These are phyloP conservation scores for Eulacestoma nigropectus DNA, from an alignment of 2,113 vertebrate genomes.

Conservation along the genomic window DNA sequence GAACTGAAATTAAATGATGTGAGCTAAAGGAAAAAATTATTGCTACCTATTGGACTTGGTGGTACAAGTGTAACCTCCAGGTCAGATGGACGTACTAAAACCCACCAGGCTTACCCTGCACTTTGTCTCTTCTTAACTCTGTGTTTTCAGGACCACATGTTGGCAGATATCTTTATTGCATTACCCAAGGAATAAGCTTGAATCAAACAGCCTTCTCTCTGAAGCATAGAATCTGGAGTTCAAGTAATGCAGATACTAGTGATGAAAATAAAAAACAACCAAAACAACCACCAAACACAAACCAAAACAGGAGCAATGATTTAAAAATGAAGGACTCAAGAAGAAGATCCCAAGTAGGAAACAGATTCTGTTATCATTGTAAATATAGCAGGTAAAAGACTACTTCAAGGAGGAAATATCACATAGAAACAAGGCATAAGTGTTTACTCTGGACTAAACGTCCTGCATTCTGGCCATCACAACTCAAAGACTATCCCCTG, in stretches of 20 bases:
- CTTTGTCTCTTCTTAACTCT: background rate
- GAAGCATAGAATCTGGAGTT: background rate
- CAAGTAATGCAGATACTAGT: background rate
- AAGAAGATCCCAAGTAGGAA: background rate
- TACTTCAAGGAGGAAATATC: background rate
- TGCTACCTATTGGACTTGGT: background rate
- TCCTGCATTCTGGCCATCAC: background rate
- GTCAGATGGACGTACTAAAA: background rate
- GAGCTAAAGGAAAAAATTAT: background rate
- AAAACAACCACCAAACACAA: background rate
- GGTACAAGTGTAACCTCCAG: background rate
- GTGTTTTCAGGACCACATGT: background rate
- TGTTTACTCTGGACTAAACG: background rate
- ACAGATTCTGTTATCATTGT: background rate
- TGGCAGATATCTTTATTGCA: background rate
- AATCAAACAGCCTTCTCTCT: background rate
- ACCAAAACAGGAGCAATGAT: background rate
- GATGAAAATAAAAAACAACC: background rate
- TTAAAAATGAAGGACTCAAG: background rate
- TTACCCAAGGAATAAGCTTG: background rate
- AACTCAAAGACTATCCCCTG: background rate
- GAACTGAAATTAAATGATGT: background rate
- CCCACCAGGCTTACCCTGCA: background rate
- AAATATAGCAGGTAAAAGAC: background rate
- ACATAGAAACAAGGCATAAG: background rate